Conservation (phyloP, 2,888 invertebrate species). For the Neoascia interrupta region DNA sequence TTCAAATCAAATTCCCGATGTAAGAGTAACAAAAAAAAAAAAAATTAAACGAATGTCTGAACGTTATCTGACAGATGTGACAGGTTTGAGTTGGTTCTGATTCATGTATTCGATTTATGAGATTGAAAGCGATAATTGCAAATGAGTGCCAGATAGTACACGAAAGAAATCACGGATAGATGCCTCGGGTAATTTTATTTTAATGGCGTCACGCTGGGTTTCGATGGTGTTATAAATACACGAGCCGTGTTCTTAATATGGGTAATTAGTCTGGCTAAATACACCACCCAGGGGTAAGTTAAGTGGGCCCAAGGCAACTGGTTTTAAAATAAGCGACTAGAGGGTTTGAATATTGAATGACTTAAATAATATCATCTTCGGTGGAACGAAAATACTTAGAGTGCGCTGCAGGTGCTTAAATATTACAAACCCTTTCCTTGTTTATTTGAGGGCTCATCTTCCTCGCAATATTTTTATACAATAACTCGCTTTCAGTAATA, state of each 20-base stretch:
- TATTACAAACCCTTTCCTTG: too few relatives aligned
- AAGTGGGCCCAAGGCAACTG: background rate
- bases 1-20: conserved; percentile 22
- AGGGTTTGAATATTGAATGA: too few relatives aligned
- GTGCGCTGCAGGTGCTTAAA: too few relatives aligned
- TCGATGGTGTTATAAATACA: background rate
- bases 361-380: too few relatives aligned
- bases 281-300: background rate
- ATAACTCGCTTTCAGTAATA: too few relatives aligned
- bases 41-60: conserved; percentile 16
- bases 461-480: too few relatives aligned
- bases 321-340: background rate
- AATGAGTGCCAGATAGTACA: background rate
- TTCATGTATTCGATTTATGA: conserved; percentile 14
- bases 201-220: too few relatives aligned
- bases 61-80: conserved; percentile 40
- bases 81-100: conserved; percentile 29
- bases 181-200: conserved; percentile 1
- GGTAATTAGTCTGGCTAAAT: background rate
- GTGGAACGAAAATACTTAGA: too few relatives aligned
- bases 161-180: background rate
- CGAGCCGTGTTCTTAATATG: conserved; percentile 1
- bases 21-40: conserved; percentile 1
- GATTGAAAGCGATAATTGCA: background rate
- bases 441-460: too few relatives aligned